A percentile compares a stretch with the other conserved stretches of the same genome.
Evolutionary conservation across 2,888 invertebrate genomes (phyloP).

Genomic region (Allygus modestus): DNA sequence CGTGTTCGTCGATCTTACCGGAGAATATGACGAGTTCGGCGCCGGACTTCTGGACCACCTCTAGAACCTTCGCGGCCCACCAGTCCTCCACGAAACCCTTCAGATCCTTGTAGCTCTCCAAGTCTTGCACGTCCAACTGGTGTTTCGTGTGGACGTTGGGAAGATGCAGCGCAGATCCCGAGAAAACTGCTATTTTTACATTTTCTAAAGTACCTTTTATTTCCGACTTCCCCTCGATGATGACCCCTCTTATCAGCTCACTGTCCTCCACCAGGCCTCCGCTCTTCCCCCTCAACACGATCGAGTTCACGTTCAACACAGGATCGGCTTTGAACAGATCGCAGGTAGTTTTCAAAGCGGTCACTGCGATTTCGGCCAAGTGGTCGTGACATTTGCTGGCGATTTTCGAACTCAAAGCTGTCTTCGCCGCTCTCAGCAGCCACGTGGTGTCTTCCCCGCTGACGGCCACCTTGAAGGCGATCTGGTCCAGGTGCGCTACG

Average conservation of each 20-base stretch:
- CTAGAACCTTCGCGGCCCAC: not conserved
- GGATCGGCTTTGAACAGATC: not conserved
- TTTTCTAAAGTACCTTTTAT: conserved; percentile 15
- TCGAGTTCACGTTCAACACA: conserved; percentile 4
- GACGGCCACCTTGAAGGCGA: conserved; percentile 6
- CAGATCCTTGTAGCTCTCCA: conserved; percentile 19
- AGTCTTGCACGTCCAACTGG: not conserved
- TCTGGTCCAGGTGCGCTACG: conserved; percentile 3
- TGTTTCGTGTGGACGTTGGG: conserved; percentile 34
- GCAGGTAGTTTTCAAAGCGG: conserved; percentile 26
- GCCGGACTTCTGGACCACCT: not conserved
- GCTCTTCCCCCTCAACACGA: not conserved
- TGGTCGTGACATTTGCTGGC: conserved; percentile 19
- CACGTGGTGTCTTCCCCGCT: not conserved
- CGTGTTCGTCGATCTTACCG: not conserved
- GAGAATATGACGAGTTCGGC: conserved; percentile 12
- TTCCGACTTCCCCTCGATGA: conserved; percentile 10
- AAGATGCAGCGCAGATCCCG: conserved; percentile 3
- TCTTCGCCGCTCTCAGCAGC: conserved; percentile 23
- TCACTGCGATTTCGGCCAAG: conserved; percentile 14
- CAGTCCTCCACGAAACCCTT: conserved; percentile 13
- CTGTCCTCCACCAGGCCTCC: conserved; percentile 41
- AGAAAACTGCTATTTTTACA: conserved; percentile 13
- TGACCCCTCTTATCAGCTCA: conserved; percentile 17
- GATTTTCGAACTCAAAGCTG: conserved; percentile 11